A percentile compares a stretch with the other conserved stretches of the same genome.
phyloP scores from a whole-genome alignment of 2,888 invertebrate genomes.

The Troglohyphantes excavatus region DNA sequence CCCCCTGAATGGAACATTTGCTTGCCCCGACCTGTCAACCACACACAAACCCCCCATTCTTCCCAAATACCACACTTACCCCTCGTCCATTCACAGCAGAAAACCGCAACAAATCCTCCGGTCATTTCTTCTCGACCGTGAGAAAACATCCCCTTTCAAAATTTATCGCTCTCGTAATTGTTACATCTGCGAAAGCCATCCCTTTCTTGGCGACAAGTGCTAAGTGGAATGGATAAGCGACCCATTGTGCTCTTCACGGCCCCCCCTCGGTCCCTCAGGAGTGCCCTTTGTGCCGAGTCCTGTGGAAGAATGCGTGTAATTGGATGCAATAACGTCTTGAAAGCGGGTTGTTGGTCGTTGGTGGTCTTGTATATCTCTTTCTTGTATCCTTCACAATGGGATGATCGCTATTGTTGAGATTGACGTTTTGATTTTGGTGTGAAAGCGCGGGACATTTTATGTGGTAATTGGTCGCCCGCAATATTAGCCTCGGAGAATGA shows the following conservation, averaged over 20 bases:
- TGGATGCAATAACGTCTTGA: constrained; percentile 4
- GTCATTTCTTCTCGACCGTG: constrained; percentile 9
- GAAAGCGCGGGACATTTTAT: constrained; percentile 13
- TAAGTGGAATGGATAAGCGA: constrained; percentile 6
- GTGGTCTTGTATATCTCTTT: constrained; percentile 14
- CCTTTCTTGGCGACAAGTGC: neutral
- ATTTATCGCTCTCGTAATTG: constrained; percentile 9
- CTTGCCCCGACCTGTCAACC: too few species aligned
- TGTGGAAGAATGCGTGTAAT: constrained; percentile 14
- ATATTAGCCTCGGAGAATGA: neutral
- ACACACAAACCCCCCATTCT: too few species aligned
- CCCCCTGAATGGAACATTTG: too few species aligned
- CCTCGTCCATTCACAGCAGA: neutral
- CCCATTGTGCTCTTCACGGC: constrained; percentile 28
- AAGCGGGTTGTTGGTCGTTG: constrained; percentile 16
- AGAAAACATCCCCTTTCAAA: neutral
- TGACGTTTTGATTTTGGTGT: neutral
- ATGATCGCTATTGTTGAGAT: neutral
- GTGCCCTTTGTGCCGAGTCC: neutral
- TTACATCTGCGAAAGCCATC: constrained; percentile 7
- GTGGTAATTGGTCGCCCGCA: constrained; percentile 11
- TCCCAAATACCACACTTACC: neutral
- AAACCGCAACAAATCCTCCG: constrained; percentile 7
- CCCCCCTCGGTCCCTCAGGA: too few species aligned
- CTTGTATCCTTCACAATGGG: neutral